These are phyloP conservation scores for Psittacula echo DNA, from an alignment of 2,797 vertebrate genomes.

Conservation along the genomic window DNA sequence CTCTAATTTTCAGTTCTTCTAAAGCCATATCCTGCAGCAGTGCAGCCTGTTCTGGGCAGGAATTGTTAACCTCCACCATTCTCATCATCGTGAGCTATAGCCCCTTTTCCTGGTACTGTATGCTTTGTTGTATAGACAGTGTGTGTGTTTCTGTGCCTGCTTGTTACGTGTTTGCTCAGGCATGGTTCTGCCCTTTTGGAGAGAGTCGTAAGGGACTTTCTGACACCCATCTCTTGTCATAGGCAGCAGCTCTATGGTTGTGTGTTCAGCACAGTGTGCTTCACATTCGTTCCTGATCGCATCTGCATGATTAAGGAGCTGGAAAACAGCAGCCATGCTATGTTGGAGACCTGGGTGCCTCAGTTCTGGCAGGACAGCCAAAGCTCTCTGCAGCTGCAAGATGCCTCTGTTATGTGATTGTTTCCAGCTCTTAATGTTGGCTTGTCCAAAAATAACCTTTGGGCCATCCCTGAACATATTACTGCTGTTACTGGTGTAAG, in stretches of 20 bases:
- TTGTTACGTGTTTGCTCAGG: not conserved
- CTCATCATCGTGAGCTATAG: not conserved
- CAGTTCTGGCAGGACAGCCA: not conserved
- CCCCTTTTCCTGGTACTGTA: not conserved
- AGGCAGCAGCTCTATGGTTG: not conserved
- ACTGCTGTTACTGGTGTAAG: not conserved
- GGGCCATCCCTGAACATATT: not conserved
- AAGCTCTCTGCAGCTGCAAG: not conserved
- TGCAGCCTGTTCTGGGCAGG: not conserved
- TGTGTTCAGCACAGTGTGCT: not conserved
- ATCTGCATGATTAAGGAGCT: not conserved
- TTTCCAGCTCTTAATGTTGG: not conserved
- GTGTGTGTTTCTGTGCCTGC: not conserved
- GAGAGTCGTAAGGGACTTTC: accelerated
- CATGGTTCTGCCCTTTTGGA: not conserved
- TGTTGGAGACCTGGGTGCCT: not conserved
- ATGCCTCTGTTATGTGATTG: not conserved
- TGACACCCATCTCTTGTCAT: not conserved
- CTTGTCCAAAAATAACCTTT: not conserved
- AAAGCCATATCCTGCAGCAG: not conserved
- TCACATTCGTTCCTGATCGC: not conserved
- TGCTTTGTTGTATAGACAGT: accelerated
- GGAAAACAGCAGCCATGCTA: not conserved
- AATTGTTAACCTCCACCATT: not conserved
- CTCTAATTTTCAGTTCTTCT: not conserved